Percentiles rank a stretch among this genome's conserved stretches.
Conservation (phyloP, 2,113 vertebrate genomes). For the Platysternon megacephalum region DNA sequence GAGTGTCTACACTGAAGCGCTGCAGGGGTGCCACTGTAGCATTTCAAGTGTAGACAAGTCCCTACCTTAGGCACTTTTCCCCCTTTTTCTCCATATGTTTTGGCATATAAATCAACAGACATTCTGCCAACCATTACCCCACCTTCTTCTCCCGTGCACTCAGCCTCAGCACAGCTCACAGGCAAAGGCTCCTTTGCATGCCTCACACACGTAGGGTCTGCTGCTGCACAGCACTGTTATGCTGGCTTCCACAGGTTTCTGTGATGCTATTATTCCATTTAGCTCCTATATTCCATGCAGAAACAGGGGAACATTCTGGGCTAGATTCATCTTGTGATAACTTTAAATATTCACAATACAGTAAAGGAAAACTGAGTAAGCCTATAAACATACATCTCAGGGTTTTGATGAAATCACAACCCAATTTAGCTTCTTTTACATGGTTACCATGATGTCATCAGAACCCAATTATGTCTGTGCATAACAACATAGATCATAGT, state of each 20-base stretch:
- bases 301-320: not conserved
- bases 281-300: not conserved
- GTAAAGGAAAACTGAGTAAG: not conserved
- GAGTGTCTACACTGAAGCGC: no score
- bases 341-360: not conserved
- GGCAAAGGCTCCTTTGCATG: not conserved
- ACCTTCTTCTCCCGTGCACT: not conserved
- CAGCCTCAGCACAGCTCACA: not conserved
- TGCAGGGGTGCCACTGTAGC: not conserved
- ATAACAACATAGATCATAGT: not conserved
- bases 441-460: conserved; percentile 49
- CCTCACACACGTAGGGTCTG: no score
- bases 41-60: not conserved
- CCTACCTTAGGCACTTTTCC: not conserved
- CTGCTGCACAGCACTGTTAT: not conserved
- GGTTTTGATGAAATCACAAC: conserved; percentile 25
- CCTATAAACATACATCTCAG: not conserved
- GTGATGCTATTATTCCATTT: not conserved
- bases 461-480: not conserved
- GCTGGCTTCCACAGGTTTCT: not conserved
- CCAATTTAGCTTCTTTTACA: not conserved
- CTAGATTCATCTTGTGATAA: not conserved
- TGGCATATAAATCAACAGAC: not conserved
- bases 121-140: not conserved
- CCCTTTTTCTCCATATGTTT: not conserved